phyloP scores from a whole-genome alignment of 2,113 vertebrate genomes.

The Halichoeres trimaculatus region DNA sequence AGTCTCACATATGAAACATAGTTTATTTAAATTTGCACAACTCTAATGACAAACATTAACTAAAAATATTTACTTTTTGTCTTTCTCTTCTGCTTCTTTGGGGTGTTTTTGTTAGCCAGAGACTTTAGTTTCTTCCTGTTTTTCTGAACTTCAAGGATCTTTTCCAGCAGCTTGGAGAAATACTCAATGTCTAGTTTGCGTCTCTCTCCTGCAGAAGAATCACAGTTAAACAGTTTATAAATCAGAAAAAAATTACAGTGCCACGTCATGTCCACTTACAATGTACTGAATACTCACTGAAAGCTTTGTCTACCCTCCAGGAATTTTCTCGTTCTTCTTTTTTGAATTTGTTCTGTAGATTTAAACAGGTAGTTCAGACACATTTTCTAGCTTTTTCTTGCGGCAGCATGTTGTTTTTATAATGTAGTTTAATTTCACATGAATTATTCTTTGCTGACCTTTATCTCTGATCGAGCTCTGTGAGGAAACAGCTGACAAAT shows the following conservation, averaged over 20 bases:
- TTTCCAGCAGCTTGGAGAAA: conserved; percentile 91
- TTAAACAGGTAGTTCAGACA: not conserved
- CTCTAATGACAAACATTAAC: not conserved
- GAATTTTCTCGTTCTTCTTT: conserved; percentile 92
- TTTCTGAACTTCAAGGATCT: conserved; percentile 88
- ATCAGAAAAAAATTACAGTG: not conserved
- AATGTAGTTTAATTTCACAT: no score
- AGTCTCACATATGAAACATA: no score
- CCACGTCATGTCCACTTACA: no score
- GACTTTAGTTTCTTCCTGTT: conserved; percentile 84
- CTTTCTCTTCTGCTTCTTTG: conserved; percentile 50
- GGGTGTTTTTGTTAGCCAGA: conserved; percentile 38
- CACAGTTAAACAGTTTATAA: not conserved
- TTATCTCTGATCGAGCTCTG: conserved; percentile 93
- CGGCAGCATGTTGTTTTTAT: not conserved
- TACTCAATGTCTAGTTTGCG: conserved; percentile 92
- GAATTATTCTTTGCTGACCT: conserved; percentile 81
- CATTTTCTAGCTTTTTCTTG: not conserved
- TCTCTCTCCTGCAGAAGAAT: conserved; percentile 86
- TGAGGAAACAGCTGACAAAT: conserved; percentile 97
- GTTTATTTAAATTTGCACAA: no score
- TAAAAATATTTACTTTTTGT: conserved; percentile 39
- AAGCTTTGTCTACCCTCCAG: conserved; percentile 98
- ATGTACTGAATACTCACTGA: conserved; percentile 89
- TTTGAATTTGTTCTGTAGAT: conserved; percentile 96